Percentiles rank a stretch among this genome's conserved stretches.
phyloP scores from a whole-genome alignment of 2,888 invertebrate species.

The Andrena dorsata region DNA sequence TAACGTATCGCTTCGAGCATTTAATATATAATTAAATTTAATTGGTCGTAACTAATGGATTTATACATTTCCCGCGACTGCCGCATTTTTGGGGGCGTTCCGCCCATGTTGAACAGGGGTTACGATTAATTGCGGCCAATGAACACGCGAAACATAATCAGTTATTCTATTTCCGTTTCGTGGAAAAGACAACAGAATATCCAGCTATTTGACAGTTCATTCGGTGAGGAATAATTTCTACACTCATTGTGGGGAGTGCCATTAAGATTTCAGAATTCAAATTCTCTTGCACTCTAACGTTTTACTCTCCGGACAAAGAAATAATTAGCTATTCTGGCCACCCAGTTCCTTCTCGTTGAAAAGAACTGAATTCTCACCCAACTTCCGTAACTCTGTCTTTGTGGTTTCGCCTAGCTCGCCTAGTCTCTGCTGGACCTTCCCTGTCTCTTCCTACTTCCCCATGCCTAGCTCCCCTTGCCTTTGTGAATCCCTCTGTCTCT shows the following conservation, averaged over 20 bases:
- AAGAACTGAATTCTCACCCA: background rate
- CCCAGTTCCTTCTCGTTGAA: conserved; percentile 6
- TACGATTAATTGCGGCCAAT: conserved; percentile 55
- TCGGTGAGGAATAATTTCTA: background rate
- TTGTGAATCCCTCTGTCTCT: too few species aligned
- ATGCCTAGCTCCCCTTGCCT: too few species aligned
- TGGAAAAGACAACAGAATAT: background rate
- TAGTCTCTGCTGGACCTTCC: too few species aligned
- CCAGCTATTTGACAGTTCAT: background rate
- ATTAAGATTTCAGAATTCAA: background rate
- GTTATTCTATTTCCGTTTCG: background rate
- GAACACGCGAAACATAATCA: conserved; percentile 25
- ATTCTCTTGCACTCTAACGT: background rate
- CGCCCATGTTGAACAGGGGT: conserved; percentile 1
- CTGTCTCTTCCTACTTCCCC: too few species aligned
- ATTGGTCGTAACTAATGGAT: conserved; percentile 54
- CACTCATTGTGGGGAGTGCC: background rate
- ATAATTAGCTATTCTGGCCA: conserved; percentile 4
- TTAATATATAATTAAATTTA: conserved; percentile 56
- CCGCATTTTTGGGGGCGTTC: conserved; percentile 14
- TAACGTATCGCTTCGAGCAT: conserved; percentile 14
- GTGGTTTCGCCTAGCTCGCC: too few species aligned
- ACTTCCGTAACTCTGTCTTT: too few species aligned
- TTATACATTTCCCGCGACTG: background rate
- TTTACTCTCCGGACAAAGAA: background rate